Evolutionary conservation across 2,797 vertebrate genomes (phyloP), one percentile per base, ranked within the genome.

Genomic region (Leptodactylus fallax): DNA sequence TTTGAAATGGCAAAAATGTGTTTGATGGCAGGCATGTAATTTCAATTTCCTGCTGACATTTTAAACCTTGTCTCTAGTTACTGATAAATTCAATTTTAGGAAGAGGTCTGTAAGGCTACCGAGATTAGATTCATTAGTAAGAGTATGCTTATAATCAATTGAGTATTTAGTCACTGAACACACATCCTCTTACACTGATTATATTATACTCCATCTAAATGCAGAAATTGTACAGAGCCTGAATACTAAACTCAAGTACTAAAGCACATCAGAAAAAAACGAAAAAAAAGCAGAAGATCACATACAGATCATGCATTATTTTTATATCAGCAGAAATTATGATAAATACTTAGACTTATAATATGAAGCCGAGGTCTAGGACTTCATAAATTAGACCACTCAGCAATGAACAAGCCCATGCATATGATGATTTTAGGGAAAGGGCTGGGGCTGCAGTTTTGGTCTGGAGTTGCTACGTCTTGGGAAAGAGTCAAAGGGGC

Each of bases 41-140:
- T 87, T 82, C n/a, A 63, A 14, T 77, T 79, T 86, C 51, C 23
- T 67, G 71, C 19, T 47, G 63, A 86, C 17, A 71, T 71, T 58
- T 65, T 36, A 58, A 86, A n/a, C 8, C 7, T 56, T 79, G 36
- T 60, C 60, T 49, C 36, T 23, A 23, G 47, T 77, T 19, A 77
- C 72, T 77, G 11, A 77, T 53, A 77, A 77, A 49, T 12, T 53
- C 21, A 10, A n/a, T 72, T 51, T 27, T 51, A 13, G 12, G 56
- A 25, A 36, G 27, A 49, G 3, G 13, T n/a, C 53, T 61, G 49
- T 19, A 60, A 65, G 65, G 78, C 65, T 51, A 1, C 17, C 45
- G 67, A 71, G 56, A 77, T 77, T 77, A 51, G 47, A 53, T 77
- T 53, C 10, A 77, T 77, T 77, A 77, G 72, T 77, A 77, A 76